Percentiles rank a stretch among this genome's conserved stretches.
These are phyloP conservation scores for Aleiodes sp. DNA, from an alignment of 1,140 invertebrate species.

Conservation along the genomic window DNA sequence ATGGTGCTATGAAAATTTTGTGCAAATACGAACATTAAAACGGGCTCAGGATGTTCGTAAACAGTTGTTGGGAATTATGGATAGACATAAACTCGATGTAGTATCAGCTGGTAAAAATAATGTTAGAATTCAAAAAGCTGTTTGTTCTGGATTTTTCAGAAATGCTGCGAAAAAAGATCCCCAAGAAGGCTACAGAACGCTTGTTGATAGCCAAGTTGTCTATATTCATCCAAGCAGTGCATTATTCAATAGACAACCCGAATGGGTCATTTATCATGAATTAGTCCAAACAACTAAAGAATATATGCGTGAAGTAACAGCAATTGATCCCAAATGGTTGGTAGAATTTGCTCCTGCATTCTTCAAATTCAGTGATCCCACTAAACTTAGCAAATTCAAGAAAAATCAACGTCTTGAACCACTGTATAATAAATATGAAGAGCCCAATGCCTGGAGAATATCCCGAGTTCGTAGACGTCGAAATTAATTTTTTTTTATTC, in stretches of 20 bases:
- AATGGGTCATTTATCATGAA: slow-evolving; percentile 99
- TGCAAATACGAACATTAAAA: slow-evolving; percentile 96
- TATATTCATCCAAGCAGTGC: slow-evolving; percentile 99
- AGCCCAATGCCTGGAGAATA: slow-evolving; percentile 99
- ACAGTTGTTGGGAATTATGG: slow-evolving; percentile 98
- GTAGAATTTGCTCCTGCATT: slow-evolving; percentile 99
- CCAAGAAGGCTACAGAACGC: slow-evolving; percentile 97
- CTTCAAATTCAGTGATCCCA: slow-evolving; percentile 99
- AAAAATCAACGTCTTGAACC: slow-evolving; percentile 99
- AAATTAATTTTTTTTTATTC: slow-evolving; percentile 80
- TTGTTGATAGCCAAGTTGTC: slow-evolving; percentile 98
- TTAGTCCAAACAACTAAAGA: slow-evolving; percentile 99
- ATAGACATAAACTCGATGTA: slow-evolving; percentile 97
- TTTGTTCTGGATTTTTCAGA: slow-evolving; percentile 98
- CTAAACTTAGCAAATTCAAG: slow-evolving; percentile 98
- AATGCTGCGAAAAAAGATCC: slow-evolving; percentile 99
- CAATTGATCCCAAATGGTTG: slow-evolving; percentile 99
- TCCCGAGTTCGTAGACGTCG: slow-evolving; percentile 89
- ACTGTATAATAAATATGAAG: slow-evolving; percentile 99
- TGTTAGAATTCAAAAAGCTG: slow-evolving; percentile 95
- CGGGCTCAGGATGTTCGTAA: slow-evolving; percentile 98
- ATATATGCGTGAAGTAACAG: slow-evolving; percentile 99
- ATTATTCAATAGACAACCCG: slow-evolving; percentile 96
- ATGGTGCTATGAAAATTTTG: slow-evolving; percentile 99
- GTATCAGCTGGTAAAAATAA: slow-evolving; percentile 96